phyloP scores from a whole-genome alignment of 2,797 vertebrate genomes.

The Phataginus tricuspis region DNA sequence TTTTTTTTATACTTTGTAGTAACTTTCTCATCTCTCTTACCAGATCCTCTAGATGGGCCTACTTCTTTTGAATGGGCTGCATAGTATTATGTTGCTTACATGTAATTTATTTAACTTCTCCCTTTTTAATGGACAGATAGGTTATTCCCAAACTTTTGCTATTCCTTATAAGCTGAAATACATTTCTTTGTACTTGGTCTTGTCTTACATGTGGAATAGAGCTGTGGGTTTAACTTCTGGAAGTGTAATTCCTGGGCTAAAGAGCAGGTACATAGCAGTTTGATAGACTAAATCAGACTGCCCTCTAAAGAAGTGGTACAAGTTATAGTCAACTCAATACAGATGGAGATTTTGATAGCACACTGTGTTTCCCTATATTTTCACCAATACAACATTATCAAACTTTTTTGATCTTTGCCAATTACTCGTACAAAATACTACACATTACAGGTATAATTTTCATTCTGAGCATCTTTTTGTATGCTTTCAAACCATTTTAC shows the following conservation, averaged over 20 bases:
- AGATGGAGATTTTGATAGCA: neutral
- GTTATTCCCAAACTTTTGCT: neutral
- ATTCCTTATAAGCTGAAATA: neutral
- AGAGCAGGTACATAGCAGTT: neutral
- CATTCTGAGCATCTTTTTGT: neutral
- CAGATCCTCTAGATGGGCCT: neutral
- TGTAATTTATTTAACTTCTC: neutral
- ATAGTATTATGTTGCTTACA: neutral
- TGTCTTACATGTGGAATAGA: neutral
- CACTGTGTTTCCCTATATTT: neutral
- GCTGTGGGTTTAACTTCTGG: neutral
- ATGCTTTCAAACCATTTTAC: neutral
- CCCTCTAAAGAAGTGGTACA: neutral
- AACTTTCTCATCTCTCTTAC: neutral
- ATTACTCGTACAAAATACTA: neutral
- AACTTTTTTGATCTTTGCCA: neutral
- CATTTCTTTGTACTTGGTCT: neutral
- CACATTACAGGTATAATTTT: neutral
- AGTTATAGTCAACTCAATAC: neutral
- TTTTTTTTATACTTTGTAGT: neutral
- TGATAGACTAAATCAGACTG: neutral
- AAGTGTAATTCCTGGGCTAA: neutral
- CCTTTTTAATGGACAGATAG: neutral
- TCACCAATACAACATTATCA: neutral
- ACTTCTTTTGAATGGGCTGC: neutral